phyloP scores from a whole-genome alignment of 2,113 vertebrate genomes.

The Rissa tridactyla region DNA sequence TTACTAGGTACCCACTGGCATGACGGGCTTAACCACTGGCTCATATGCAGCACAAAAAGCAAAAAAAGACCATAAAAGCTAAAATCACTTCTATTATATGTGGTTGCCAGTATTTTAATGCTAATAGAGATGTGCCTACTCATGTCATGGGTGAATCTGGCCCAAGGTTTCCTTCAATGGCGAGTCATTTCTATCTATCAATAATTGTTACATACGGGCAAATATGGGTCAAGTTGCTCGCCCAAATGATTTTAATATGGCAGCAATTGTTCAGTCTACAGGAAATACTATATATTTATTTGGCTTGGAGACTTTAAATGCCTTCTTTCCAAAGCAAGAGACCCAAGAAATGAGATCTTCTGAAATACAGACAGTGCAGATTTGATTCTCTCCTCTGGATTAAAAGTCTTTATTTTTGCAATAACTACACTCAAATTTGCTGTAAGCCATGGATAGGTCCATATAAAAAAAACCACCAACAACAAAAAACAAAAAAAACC shows the following conservation, averaged over 20 bases:
- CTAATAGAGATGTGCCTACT: neutral
- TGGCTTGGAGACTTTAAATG: neutral
- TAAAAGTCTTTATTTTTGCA: neutral
- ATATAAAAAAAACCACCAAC: neutral
- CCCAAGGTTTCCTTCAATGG: neutral
- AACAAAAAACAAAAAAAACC: too few relatives aligned
- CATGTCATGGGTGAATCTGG: neutral
- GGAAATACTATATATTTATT: neutral
- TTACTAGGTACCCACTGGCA: neutral
- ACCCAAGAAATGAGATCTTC: neutral
- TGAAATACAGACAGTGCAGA: neutral
- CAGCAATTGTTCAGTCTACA: neutral
- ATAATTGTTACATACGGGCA: neutral
- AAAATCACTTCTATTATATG: neutral
- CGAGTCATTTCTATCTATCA: neutral
- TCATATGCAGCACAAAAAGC: neutral
- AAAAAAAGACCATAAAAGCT: neutral
- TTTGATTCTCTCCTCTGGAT: neutral
- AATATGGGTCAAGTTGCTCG: neutral
- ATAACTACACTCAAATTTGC: neutral
- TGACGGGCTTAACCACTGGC: neutral
- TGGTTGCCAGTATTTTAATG: neutral
- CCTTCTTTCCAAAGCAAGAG: neutral
- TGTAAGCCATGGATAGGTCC: neutral
- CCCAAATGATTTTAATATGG: neutral